Percentiles rank a stretch among this genome's conserved stretches.
phyloP scores from a whole-genome alignment of 2,113 vertebrate species.

The Struthidea cinerea region DNA sequence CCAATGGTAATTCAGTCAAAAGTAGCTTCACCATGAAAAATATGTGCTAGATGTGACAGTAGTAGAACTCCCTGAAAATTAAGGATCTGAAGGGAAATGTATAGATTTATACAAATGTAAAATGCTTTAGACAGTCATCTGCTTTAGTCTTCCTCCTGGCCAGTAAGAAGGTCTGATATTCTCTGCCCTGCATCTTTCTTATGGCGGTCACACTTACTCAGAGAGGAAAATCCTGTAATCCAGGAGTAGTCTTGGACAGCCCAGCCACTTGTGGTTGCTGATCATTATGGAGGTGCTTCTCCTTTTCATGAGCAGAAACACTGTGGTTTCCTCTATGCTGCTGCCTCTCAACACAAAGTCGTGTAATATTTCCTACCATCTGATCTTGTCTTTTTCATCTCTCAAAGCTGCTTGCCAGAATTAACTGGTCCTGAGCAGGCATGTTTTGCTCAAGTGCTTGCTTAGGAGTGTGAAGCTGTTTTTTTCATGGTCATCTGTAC shows the following conservation, averaged over 20 bases:
- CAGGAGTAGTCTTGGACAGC: background rate
- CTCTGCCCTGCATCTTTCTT: background rate
- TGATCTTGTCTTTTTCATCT: background rate
- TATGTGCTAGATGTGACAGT: background rate
- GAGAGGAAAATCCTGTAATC: accelerated
- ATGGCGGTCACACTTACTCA: accelerated
- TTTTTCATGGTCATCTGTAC: background rate
- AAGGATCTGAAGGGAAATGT: background rate
- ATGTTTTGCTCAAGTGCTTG: background rate
- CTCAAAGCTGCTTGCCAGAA: background rate
- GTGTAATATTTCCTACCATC: background rate
- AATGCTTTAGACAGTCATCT: background rate
- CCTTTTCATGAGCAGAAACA: background rate
- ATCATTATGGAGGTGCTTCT: background rate
- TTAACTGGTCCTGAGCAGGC: background rate
- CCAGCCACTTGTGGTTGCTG: background rate
- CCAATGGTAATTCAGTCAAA: background rate
- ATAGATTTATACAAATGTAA: background rate
- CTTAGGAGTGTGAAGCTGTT: background rate
- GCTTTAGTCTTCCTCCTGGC: background rate
- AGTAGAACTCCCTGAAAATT: background rate
- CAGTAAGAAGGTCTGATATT: background rate
- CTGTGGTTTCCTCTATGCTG: background rate
- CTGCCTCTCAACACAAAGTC: background rate
- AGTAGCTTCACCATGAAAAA: background rate